A percentile compares a stretch with the other conserved stretches of the same genome.
phyloP scores from a whole-genome alignment of 2,797 vertebrate species.

The Diglossa cyanea region DNA sequence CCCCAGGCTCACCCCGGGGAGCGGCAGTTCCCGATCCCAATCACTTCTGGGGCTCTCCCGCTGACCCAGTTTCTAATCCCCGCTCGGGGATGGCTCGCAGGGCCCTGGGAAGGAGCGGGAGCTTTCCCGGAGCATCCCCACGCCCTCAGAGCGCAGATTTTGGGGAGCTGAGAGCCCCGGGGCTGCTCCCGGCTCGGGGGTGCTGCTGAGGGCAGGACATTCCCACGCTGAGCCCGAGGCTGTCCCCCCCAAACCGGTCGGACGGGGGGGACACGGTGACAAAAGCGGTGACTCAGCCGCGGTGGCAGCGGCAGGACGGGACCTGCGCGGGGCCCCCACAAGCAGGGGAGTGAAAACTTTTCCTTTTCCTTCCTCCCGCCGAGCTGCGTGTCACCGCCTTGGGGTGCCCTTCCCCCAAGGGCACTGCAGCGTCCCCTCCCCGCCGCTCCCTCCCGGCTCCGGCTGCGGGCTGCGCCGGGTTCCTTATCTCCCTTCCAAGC shows the following conservation, averaged over 20 bases:
- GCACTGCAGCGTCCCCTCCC: background rate
- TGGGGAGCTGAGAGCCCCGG: background rate
- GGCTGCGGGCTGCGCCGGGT: background rate
- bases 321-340: background rate
- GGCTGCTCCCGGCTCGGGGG: background rate
- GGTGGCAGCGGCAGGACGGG: background rate
- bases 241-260: background rate
- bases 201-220: background rate
- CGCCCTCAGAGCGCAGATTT: fast-evolving
- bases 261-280: background rate
- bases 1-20: fast-evolving
- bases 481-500: background rate
- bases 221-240: background rate
- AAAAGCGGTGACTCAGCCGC: background rate
- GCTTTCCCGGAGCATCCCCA: background rate
- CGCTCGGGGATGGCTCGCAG: fast-evolving
- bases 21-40: fast-evolving
- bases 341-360: background rate
- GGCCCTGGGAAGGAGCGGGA: fast-evolving
- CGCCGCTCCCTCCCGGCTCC: background rate
- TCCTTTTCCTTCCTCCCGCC: conserved; percentile 6
- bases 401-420: background rate
- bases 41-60: background rate
- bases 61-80: background rate
- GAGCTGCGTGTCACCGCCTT: background rate